A percentile compares a stretch with the other conserved stretches of the same genome.
These are phyloP conservation scores for Scolopax rusticola DNA, from an alignment of 2,797 vertebrate species.

Conservation along the genomic window DNA sequence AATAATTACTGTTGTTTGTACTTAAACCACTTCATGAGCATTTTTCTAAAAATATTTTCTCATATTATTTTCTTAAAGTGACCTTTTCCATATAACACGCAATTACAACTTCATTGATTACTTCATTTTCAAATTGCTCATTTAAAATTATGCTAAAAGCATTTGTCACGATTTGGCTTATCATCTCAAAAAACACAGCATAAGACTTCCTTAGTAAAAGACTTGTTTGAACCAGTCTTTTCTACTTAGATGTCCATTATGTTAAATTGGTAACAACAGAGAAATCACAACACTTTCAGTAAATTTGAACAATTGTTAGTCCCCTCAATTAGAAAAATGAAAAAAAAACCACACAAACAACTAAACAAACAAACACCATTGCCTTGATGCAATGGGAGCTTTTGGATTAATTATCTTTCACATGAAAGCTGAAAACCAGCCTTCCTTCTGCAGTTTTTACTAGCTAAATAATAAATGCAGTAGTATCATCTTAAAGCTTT, in stretches of 20 bases:
- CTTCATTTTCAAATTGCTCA: neutral
- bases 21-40: neutral
- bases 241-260: neutral
- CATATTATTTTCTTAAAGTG: neutral
- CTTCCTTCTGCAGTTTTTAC: neutral
- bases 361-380: neutral
- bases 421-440: fast-evolving
- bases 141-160: neutral
- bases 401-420: neutral
- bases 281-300: neutral
- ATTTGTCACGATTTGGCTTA: neutral
- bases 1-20: neutral
- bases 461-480: neutral
- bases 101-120: neutral
- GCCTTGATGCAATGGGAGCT: neutral
- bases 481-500: neutral
- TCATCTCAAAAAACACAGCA: neutral
- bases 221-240: neutral
- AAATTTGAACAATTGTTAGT: neutral
- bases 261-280: neutral
- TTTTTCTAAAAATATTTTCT: neutral
- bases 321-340: neutral
- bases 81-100: neutral
- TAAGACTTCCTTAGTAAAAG: neutral
- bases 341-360: fast-evolving